A percentile compares a stretch with the other conserved stretches of the same genome.
phyloP scores from a whole-genome alignment of 2,113 vertebrate genomes.

The Ranitomeya variabilis region DNA sequence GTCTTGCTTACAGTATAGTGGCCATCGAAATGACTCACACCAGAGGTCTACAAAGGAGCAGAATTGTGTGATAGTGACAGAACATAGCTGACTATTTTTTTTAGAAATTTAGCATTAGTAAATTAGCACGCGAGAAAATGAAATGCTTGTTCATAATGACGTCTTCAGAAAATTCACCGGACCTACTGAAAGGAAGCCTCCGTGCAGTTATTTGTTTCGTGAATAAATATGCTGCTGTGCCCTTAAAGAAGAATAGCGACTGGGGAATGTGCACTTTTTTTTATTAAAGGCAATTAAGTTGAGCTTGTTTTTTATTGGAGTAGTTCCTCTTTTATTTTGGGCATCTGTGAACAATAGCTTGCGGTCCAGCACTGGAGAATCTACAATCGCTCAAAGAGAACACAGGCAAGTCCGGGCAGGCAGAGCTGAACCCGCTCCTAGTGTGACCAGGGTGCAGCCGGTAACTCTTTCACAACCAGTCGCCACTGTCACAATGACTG shows the following conservation, averaged over 20 bases:
- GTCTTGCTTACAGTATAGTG: no score
- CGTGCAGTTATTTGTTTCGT: no score
- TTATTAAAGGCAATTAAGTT: conserved; percentile 49
- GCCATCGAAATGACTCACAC: no score
- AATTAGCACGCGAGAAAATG: no score
- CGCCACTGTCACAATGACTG: background rate
- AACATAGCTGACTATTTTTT: no score
- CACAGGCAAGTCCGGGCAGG: conserved; percentile 70
- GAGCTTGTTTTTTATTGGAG: conserved; percentile 21
- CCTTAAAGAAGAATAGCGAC: background rate
- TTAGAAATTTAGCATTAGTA: no score
- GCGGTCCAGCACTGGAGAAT: conserved; percentile 25
- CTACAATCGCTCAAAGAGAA: conserved; percentile 26
- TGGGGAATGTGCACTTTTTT: background rate
- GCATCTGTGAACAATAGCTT: background rate
- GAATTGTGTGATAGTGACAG: no score
- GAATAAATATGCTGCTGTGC: background rate
- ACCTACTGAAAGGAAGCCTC: background rate
- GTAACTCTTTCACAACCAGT: conserved; percentile 39
- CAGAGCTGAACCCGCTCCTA: conserved; percentile 20
- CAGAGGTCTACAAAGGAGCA: no score
- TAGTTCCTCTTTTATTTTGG: conserved; percentile 33
- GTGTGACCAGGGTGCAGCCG: conserved; percentile 49
- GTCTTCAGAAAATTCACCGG: background rate
- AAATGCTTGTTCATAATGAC: no score